Base-by-base conservation (phyloP, 2,113 vertebrate genomes). In the Alligator mississippiensis region DNA sequence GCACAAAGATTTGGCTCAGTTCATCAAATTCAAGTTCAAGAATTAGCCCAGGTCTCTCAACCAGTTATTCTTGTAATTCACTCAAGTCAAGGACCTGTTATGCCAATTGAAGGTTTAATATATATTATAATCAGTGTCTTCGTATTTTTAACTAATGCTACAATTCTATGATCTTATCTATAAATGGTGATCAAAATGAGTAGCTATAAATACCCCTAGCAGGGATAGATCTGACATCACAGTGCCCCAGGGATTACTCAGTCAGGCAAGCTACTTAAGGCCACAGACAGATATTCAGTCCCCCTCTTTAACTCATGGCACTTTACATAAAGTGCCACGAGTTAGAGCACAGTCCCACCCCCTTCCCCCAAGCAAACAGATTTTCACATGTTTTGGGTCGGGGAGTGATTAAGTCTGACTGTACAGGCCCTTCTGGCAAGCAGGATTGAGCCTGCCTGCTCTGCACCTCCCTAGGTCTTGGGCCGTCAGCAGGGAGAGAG, bases 121-220 rank as follows among this genome's bases (percentile, higher is more conserved):
- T 19, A 78, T 13, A 9, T 60, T n/a, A 28, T 34, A 22, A n/a
- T 22, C 76, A 60, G 18, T 34, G 57, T 19, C 27, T 77, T 27
- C n/a, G 7, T 55, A 27, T 27, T 58, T 58, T 5, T 77, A 77
- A 77, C 11, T 58, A 77, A 57, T 77, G 27, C 17, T 60, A 34
- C 30, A 72, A 18, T 11, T 72, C 18, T 68, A 11, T 47, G 14
- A 74, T 89, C 3, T 61, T 90, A 55, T 47, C 47, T 54, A 55
- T 12, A 5, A 64, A 15, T 8, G 3, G 85, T 34, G 22, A 21
- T 14, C 14, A 82, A 90, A 86, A 84, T 54, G 55, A 66, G 4
- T 12, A 3, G 28, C 60, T 81, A n/a, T 21, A 88, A 59, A 2
- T 0, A 0, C 1, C 77, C n/a, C 4, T 63, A 93, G 77, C 25